phyloP scores from a whole-genome alignment of 1,140 invertebrate genomes.

The Carposina sasakii region DNA sequence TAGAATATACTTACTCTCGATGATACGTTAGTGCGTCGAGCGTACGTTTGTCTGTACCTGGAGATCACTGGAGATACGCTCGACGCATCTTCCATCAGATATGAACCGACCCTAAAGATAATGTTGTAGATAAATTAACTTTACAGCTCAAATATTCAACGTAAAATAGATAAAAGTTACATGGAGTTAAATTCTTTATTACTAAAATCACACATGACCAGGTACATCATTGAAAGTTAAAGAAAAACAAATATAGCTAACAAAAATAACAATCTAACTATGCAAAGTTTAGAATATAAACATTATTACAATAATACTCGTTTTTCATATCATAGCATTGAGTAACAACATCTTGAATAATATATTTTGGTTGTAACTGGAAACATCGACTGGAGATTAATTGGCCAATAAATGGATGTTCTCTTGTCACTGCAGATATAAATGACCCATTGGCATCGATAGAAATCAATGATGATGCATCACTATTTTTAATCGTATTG shows the following conservation, averaged over 20 bases:
- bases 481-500: slow-evolving; percentile 14
- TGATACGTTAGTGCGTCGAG: too few species aligned
- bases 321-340: slow-evolving; percentile 43
- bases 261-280: slow-evolving; percentile 19
- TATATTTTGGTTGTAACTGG: slow-evolving; percentile 37
- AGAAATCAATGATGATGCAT: slow-evolving; percentile 27
- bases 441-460: slow-evolving; percentile 45
- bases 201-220: too few species aligned
- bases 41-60: too few species aligned
- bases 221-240: too few species aligned
- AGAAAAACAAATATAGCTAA: slow-evolving; percentile 22
- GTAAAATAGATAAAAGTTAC: too few species aligned
- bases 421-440: slow-evolving; percentile 35
- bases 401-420: slow-evolving; percentile 46
- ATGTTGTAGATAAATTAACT: too few species aligned
- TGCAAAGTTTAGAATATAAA: slow-evolving; percentile 40
- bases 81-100: too few species aligned
- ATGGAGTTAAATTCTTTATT: too few species aligned
- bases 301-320: slow-evolving; percentile 52
- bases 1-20: too few species aligned
- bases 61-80: too few species aligned
- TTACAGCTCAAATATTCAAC: too few species aligned
- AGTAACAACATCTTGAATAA: slow-evolving; percentile 42
- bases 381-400: slow-evolving; percentile 34
- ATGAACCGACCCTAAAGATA: too few species aligned